phyloP scores from a whole-genome alignment of 2,888 invertebrate species.

The Mactromeris polynyma region DNA sequence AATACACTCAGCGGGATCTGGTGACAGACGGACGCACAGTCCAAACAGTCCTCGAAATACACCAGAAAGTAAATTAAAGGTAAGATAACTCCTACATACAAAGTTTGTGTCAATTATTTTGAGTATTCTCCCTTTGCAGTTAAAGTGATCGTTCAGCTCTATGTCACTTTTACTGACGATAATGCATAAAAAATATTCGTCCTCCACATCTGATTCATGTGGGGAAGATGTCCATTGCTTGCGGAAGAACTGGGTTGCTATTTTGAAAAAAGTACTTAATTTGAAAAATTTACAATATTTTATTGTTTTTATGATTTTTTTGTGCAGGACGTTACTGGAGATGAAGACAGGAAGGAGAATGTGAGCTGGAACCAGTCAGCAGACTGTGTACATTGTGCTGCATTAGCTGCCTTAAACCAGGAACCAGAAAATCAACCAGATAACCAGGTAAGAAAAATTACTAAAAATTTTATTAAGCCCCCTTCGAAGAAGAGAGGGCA shows the following conservation, averaged over 20 bases:
- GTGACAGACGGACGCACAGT: conserved; percentile 47
- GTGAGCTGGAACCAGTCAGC: conserved; percentile 20
- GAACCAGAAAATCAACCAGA: conserved; percentile 29
- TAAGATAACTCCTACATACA: conserved; percentile 18
- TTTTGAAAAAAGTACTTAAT: too few relatives aligned
- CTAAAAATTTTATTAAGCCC: too few relatives aligned
- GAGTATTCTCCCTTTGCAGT: background rate
- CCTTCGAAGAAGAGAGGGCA: too few relatives aligned
- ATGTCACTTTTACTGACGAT: too few relatives aligned
- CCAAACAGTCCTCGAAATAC: conserved; percentile 48
- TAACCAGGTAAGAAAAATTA: conserved; percentile 25
- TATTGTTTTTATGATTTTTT: background rate
- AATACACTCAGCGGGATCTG: conserved; percentile 71
- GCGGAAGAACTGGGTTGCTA: too few relatives aligned
- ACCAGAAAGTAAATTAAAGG: conserved; percentile 43
- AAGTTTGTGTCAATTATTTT: background rate
- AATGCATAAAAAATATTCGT: too few relatives aligned
- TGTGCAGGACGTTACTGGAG: background rate
- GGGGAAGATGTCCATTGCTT: too few relatives aligned
- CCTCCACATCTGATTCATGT: too few relatives aligned
- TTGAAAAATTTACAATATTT: too few relatives aligned
- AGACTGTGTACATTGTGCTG: conserved; percentile 73
- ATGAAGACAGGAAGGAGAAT: background rate
- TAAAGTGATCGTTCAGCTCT: too few relatives aligned
- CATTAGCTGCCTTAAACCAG: conserved; percentile 58